Evolutionary conservation across 2,888 invertebrate genomes (phyloP).

Genomic region (Phrixothrix hirtus): DNA sequence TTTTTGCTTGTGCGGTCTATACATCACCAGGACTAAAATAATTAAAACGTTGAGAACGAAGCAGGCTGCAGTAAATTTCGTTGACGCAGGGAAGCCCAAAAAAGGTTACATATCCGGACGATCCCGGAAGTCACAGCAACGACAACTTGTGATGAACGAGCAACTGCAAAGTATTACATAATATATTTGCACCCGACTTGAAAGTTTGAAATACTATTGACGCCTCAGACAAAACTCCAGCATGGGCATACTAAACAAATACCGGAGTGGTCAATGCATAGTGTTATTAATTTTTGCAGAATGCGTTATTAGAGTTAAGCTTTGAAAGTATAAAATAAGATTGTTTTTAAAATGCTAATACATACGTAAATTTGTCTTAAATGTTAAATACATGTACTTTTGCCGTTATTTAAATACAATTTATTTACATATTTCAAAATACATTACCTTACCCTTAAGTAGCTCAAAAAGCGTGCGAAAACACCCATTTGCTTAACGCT

Average conservation of each 20-base stretch:
- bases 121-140: conserved; percentile 32
- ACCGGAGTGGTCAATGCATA: conserved; percentile 3
- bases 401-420: no score
- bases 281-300: no score
- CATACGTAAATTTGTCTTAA: no score
- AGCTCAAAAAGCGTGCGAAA: no score
- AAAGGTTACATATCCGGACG: conserved; percentile 30
- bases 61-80: conserved; percentile 21
- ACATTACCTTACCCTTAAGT: no score
- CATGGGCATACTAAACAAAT: conserved; percentile 11
- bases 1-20: conserved; percentile 2
- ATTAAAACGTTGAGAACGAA: conserved; percentile 20
- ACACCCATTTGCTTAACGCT: no score
- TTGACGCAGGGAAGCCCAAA: conserved; percentile 13
- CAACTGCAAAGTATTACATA: conserved; percentile 25
- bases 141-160: conserved; percentile 33
- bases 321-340: no score
- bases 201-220: conserved; percentile 33
- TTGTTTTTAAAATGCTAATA: no score
- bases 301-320: no score
- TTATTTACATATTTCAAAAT: no score
- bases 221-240: conserved; percentile 29
- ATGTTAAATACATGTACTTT: no score
- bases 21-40: conserved; percentile 14
- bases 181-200: conserved; percentile 30